Percentiles rank a stretch among this genome's conserved stretches.
Conservation (phyloP, 1,140 invertebrate species). For the Drosophila serrata region DNA sequence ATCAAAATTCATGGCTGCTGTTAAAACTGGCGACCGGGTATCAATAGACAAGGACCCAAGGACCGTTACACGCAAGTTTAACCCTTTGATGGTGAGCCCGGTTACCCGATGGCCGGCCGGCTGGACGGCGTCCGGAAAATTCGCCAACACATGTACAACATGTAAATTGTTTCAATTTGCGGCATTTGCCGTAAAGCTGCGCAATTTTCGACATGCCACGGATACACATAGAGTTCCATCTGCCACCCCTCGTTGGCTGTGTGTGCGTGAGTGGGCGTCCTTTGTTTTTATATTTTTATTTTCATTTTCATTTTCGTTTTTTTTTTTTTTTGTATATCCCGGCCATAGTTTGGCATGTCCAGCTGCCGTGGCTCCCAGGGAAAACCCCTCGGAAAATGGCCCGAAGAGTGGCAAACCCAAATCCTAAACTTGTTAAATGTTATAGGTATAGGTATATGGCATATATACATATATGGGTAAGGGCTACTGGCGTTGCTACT, state of each 20-base stretch:
- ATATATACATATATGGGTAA: slow-evolving; percentile 39
- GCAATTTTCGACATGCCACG: slow-evolving; percentile 80
- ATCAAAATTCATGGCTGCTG: slow-evolving; percentile 83
- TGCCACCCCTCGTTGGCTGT: slow-evolving; percentile 21
- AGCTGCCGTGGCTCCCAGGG: slow-evolving; percentile 74
- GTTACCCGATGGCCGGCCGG: neutral
- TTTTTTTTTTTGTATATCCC: slow-evolving; percentile 17
- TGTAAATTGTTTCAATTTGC: slow-evolving; percentile 84
- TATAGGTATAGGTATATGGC: slow-evolving; percentile 34
- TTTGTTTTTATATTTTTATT: slow-evolving; percentile 21
- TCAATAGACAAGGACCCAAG: slow-evolving; percentile 64
- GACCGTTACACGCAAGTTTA: slow-evolving; percentile 75
- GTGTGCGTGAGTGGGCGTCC: slow-evolving; percentile 19
- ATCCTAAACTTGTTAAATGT: slow-evolving; percentile 81
- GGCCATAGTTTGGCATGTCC: slow-evolving; percentile 71
- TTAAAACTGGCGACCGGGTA: slow-evolving; percentile 61
- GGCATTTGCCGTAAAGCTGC: slow-evolving; percentile 82
- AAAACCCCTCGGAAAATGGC: slow-evolving; percentile 7
- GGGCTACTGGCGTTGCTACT: slow-evolving; percentile 73
- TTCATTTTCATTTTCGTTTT: slow-evolving; percentile 20
- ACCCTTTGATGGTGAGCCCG: slow-evolving; percentile 72
- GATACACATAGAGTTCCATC: slow-evolving; percentile 51
- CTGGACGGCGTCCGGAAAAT: neutral
- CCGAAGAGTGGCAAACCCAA: slow-evolving; percentile 59
- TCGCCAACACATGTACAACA: slow-evolving; percentile 75